Evolutionary conservation across 2,888 invertebrate genomes (phyloP).

Genomic region (Drosophila merina): DNA sequence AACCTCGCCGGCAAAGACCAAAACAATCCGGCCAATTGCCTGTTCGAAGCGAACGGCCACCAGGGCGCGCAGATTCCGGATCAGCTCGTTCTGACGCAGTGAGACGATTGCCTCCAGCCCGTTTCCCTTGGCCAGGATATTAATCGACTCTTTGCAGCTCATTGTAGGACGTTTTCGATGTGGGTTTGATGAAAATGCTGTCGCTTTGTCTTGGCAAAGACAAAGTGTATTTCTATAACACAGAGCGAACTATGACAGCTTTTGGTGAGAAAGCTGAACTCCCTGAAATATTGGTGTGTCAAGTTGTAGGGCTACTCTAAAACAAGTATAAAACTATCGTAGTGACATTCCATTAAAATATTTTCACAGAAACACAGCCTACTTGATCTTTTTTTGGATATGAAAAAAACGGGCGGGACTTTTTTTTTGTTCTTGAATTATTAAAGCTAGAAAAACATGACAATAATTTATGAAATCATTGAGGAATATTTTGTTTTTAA

Average conservation of each 20-base stretch:
- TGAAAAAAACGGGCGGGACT: too few relatives aligned
- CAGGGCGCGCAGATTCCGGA: constrained; percentile 60
- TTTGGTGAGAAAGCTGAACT: background rate
- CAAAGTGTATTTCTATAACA: background rate
- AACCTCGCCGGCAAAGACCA: constrained; percentile 60
- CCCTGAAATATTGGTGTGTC: background rate
- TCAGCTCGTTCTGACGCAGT: constrained; percentile 56
- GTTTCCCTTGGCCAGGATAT: constrained; percentile 57
- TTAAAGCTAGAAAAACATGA: too few relatives aligned
- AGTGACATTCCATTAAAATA: background rate
- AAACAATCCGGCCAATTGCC: constrained; percentile 43
- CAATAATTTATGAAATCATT: too few relatives aligned
- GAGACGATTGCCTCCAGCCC: constrained; percentile 42
- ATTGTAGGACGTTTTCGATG: constrained; percentile 3
- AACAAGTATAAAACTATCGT: background rate
- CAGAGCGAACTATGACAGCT: background rate
- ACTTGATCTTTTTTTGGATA: too few relatives aligned
- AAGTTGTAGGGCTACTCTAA: background rate
- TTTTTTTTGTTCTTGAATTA: too few relatives aligned
- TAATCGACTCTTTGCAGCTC: constrained; percentile 35
- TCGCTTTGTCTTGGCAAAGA: constrained; percentile 3
- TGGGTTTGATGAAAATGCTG: background rate
- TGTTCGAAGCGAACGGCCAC: constrained; percentile 63
- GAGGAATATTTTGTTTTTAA: too few relatives aligned
- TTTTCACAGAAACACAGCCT: background rate